Percentiles rank a stretch among this genome's conserved stretches.
These are phyloP conservation scores for Diarsia brunnea DNA, from an alignment of 2,888 invertebrate genomes.

Conservation along the genomic window DNA sequence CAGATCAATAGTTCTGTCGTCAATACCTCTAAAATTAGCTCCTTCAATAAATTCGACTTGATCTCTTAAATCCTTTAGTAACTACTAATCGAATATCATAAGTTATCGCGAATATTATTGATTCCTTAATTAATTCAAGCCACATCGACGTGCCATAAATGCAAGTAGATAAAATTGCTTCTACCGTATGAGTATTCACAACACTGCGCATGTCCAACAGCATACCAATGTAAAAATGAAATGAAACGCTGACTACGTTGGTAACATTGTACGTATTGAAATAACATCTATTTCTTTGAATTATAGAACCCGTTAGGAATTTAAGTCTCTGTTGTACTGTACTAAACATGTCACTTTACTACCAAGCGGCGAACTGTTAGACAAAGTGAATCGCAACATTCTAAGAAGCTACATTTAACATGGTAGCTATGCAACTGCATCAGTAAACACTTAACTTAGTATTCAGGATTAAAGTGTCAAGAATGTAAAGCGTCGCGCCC, in stretches of 20 bases:
- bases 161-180: conserved; percentile 20
- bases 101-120: conserved; percentile 14
- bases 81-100: not conserved
- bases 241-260: conserved; percentile 15
- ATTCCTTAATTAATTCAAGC: conserved; percentile 37
- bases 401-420: conserved; percentile 17
- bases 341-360: conserved; percentile 43
- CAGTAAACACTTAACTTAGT: conserved; percentile 40
- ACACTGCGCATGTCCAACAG: conserved; percentile 18
- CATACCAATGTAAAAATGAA: conserved; percentile 34
- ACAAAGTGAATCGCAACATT: not conserved
- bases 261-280: conserved; percentile 22
- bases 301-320: conserved; percentile 50
- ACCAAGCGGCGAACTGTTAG: conserved; percentile 14
- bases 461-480: conserved; percentile 57
- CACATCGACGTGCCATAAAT: conserved; percentile 25
- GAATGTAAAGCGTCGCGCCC: conserved; percentile 34
- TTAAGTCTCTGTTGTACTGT: conserved; percentile 15
- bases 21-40: not conserved
- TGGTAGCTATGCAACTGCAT: conserved; percentile 44
- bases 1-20: not conserved
- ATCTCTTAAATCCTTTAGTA: not conserved
- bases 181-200: conserved; percentile 28
- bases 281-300: conserved; percentile 35
- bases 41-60: not conserved